Percentiles rank a stretch among this genome's conserved stretches.
Evolutionary conservation across 2,888 invertebrate genomes (phyloP).

Genomic region (Chamaedrilus cognettii): DNA sequence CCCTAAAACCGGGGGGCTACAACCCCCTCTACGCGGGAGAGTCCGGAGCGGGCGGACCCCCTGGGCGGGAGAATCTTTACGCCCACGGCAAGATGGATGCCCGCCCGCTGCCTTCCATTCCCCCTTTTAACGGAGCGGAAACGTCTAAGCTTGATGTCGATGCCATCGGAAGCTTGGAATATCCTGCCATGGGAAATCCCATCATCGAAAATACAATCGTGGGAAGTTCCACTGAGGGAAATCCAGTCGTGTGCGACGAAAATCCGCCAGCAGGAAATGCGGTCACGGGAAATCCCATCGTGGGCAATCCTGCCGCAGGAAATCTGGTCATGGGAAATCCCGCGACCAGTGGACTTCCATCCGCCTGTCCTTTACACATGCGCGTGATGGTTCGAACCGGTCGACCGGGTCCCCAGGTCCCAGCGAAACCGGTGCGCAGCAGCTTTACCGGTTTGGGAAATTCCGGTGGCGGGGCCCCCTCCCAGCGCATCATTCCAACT

Average conservation of each 20-base stretch:
- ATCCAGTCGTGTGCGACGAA: too few relatives aligned
- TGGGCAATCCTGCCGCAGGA: background rate
- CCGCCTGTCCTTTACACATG: background rate
- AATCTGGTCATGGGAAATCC: background rate
- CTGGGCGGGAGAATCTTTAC: slow-evolving; percentile 28
- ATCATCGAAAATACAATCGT: too few relatives aligned
- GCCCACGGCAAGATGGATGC: slow-evolving; percentile 30
- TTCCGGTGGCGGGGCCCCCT: background rate
- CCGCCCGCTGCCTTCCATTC: slow-evolving; percentile 36
- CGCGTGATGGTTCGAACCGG: background rate
- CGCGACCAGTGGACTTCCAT: background rate
- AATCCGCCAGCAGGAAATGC: background rate
- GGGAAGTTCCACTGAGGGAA: too few relatives aligned
- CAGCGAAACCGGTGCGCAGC: background rate
- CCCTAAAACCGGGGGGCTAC: background rate
- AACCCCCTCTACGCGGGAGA: background rate
- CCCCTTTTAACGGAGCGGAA: slow-evolving; percentile 13
- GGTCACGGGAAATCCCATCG: background rate
- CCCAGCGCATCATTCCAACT: background rate
- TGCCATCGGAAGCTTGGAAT: too few relatives aligned
- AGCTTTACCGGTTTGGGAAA: too few relatives aligned
- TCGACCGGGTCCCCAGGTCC: slow-evolving; percentile 1
- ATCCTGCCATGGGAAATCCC: too few relatives aligned
- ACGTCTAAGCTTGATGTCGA: background rate
- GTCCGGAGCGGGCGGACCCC: background rate